These are phyloP conservation scores for Dendroctonus ponderosae DNA, from an alignment of 1,140 invertebrate genomes.

Conservation along the genomic window DNA sequence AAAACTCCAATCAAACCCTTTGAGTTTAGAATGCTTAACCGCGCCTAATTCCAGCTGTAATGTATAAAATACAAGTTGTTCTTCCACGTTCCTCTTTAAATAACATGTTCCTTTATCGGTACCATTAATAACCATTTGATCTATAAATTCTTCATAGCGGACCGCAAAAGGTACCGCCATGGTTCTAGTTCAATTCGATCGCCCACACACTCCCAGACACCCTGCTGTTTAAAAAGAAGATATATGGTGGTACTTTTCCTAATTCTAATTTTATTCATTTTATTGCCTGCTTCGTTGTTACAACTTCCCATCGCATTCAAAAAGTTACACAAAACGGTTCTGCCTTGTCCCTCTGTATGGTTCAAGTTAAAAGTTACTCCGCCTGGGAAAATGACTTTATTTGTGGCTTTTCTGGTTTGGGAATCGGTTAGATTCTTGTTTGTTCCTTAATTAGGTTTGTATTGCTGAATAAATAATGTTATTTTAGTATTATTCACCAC, in stretches of 20 bases:
- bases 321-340: too few species aligned
- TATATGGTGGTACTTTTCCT: slow-evolving; percentile 14
- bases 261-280: slow-evolving; percentile 23
- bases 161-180: slow-evolving; percentile 8
- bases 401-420: too few species aligned
- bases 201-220: slow-evolving; percentile 10
- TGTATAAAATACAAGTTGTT: too few species aligned
- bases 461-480: too few species aligned
- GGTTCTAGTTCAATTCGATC: slow-evolving; percentile 5
- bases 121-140: slow-evolving; percentile 21
- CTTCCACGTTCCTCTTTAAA: not conserved
- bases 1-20: not conserved
- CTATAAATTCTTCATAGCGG: slow-evolving; percentile 11
- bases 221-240: slow-evolving; percentile 10
- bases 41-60: too few species aligned
- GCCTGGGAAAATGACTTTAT: too few species aligned
- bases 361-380: too few species aligned
- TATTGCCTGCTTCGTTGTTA: slow-evolving; percentile 6
- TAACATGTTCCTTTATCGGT: slow-evolving; percentile 9
- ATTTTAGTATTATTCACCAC: too few species aligned
- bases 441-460: too few species aligned
- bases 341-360: too few species aligned
- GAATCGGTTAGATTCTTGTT: too few species aligned
- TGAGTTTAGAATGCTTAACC: too few species aligned
- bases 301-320: not conserved